These are phyloP conservation scores for Phataginus tetradactyla DNA, from an alignment of 2,797 vertebrate genomes.

Conservation along the genomic window DNA sequence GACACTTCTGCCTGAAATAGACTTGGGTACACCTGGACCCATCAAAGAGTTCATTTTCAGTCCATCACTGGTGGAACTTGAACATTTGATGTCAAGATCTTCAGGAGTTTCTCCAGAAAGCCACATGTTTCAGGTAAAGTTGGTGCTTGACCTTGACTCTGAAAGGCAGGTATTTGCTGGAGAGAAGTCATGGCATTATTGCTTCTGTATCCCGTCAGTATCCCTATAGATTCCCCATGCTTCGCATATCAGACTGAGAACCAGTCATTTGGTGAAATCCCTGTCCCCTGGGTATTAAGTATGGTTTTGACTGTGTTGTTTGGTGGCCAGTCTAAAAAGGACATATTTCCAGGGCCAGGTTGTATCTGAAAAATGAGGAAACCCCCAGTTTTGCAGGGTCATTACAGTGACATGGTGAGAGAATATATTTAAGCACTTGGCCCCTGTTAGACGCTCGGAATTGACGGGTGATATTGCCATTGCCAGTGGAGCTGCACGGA, in stretches of 20 bases:
- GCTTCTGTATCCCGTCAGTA: background rate
- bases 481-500: background rate
- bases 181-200: background rate
- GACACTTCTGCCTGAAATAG: background rate
- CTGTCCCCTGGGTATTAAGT: background rate
- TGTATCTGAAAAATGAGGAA: conserved; percentile 6
- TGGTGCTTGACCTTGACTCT: background rate
- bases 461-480: background rate
- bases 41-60: background rate
- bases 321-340: background rate
- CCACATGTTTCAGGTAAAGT: background rate
- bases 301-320: background rate
- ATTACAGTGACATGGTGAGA: background rate
- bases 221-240: background rate
- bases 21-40: background rate
- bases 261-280: background rate
- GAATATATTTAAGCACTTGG: background rate
- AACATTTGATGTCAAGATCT: conserved; percentile 17
- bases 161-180: background rate
- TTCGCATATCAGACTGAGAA: background rate
- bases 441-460: background rate
- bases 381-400: background rate
- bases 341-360: background rate
- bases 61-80: background rate
- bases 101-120: background rate